A percentile compares a stretch with the other conserved stretches of the same genome.
Conservation (phyloP, 2,113 vertebrate genomes). For the Cyprinodon tularosa region DNA sequence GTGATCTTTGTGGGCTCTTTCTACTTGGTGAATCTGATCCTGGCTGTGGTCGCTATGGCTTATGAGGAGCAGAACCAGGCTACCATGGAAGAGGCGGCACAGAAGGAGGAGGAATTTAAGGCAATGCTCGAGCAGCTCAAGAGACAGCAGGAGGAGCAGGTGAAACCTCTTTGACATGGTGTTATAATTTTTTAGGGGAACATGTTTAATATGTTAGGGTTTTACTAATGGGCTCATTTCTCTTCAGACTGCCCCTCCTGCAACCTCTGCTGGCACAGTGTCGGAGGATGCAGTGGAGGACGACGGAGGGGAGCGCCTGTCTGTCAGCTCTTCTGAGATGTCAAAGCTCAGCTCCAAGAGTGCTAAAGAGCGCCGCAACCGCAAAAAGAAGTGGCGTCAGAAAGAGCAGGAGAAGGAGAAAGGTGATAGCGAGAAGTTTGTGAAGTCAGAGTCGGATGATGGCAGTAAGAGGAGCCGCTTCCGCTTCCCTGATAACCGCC, state of each 20-base stretch:
- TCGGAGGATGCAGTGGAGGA: constrained; percentile 95
- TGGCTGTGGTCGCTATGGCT: constrained; percentile 99
- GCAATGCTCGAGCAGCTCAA: constrained; percentile 97
- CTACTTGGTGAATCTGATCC: constrained; percentile 96
- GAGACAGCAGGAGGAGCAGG: constrained; percentile 96
- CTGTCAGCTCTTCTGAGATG: constrained; percentile 93
- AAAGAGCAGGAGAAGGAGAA: constrained; percentile 98
- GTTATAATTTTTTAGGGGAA: neutral
- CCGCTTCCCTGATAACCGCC: constrained; percentile 91
- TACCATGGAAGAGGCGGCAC: constrained; percentile 92
- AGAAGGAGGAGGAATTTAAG: constrained; percentile 96
- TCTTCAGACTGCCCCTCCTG: constrained; percentile 89
- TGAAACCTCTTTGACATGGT: constrained; percentile 47
- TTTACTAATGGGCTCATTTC: neutral
- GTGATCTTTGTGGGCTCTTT: constrained; percentile 99
- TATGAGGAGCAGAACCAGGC: constrained; percentile 99
- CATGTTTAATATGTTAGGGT: neutral
- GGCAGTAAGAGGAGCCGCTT: constrained; percentile 93
- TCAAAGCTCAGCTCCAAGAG: constrained; percentile 99
- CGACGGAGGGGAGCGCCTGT: constrained; percentile 89
- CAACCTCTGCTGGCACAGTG: constrained; percentile 95
- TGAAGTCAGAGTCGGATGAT: constrained; percentile 96
- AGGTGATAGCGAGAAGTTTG: constrained; percentile 94
- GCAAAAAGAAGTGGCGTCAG: constrained; percentile 92
- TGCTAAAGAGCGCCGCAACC: constrained; percentile 94